Evolutionary conservation across 2,888 invertebrate genomes (phyloP), one percentile per base, ranked within the genome.

Genomic region (Ganaspis brasiliensis): DNA sequence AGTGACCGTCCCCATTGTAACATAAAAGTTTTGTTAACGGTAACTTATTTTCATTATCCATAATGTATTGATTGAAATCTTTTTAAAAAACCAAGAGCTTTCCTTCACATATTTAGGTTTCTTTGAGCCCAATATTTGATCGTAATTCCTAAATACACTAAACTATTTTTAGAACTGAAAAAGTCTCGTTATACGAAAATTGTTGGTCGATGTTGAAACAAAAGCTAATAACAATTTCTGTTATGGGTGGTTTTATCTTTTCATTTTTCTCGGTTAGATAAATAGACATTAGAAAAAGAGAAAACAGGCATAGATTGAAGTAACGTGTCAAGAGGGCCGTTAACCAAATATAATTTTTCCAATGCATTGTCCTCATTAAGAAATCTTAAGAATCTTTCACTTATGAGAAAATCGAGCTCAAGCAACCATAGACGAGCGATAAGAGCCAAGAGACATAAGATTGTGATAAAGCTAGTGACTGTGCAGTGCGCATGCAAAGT

Each of bases 291-390:
- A 24, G 14, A 67, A 21, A 14, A 40, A 40, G 45, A 67, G 63
- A 67, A 67, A 67, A 21, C 45, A 14, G 45, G 14, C 45, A n/a
- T 24, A 63, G 12, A 40, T 45, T 24, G 1, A 24, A 67, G 63
- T 67, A 45, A 67, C 63, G 40, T 40, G 24, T 45, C 63, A 45
- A 45, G 67, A 45, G 67, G 45, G 67, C 67, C 67, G 67, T 45
- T 67, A 67, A 24, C 24, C 67, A 45, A 67, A 67, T 45, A 67
- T 45, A 67, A 45, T 67, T 24, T 24, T 6, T 3, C 12, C 24
- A n/a, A 24, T 40, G 40, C 40, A 63, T 35, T 45, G 45, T 45
- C 67, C 45, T 67, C 45, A 67, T 67, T 67, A 67, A 67, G 24
- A 67, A 67, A 67, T 12, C 24, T 52, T n/a, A 45, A 45, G 24